Conservation (phyloP, 2,888 invertebrate genomes). For the Dynastes grantii region DNA sequence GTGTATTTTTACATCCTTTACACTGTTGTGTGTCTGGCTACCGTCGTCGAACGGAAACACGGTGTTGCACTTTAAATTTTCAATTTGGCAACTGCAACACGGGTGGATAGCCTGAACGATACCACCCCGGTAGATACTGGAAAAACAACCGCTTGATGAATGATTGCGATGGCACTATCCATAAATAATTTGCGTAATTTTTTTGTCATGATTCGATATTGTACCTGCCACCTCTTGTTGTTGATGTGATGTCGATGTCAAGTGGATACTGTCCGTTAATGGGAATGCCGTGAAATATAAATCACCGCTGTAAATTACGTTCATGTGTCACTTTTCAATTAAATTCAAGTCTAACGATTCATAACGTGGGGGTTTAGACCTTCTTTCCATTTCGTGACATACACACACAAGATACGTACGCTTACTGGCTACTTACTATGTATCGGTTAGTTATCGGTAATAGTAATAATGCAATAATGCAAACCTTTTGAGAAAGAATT, state of each 20-base stretch:
- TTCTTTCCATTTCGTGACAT: too few relatives aligned
- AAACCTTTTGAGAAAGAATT: too few relatives aligned
- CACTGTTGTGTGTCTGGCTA: slow-evolving; percentile 26
- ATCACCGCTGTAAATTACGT: too few relatives aligned
- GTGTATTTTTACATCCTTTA: slow-evolving; percentile 56
- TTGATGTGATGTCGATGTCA: background rate
- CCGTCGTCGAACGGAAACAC: slow-evolving; percentile 55
- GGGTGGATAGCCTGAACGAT: slow-evolving; percentile 10
- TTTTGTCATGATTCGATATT: background rate
- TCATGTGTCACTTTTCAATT: too few relatives aligned
- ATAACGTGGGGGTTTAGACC: too few relatives aligned
- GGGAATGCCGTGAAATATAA: background rate
- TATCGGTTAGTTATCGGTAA: too few relatives aligned
- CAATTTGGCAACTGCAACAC: slow-evolving; percentile 48
- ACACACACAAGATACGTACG: too few relatives aligned
- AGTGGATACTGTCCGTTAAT: slow-evolving; percentile 13
- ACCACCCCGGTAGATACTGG: background rate
- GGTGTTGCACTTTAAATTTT: slow-evolving; percentile 57
- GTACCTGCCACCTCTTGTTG: background rate
- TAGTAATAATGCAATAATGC: too few relatives aligned
- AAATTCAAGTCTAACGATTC: too few relatives aligned
- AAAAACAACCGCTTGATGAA: slow-evolving; percentile 36
- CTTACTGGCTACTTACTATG: too few relatives aligned
- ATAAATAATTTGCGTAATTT: slow-evolving; percentile 34
- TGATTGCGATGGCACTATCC: slow-evolving; percentile 20